Percentiles rank a stretch among this genome's conserved stretches.
These are phyloP conservation scores for Oriolus oriolus DNA, from an alignment of 2,113 vertebrate species.

Conservation along the genomic window DNA sequence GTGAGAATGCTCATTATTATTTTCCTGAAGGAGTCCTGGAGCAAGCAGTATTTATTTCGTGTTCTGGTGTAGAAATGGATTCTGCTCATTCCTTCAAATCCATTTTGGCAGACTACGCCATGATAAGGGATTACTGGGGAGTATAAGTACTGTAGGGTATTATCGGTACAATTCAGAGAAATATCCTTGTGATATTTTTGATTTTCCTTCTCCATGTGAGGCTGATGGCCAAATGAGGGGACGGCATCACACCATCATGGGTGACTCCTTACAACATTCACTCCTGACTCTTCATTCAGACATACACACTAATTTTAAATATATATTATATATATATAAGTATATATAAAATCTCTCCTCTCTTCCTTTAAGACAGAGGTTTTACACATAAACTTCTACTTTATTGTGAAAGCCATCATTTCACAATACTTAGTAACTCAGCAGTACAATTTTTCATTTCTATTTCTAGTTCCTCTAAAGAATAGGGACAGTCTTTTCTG, in stretches of 20 bases:
- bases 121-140: not conserved
- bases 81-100: not conserved
- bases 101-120: not conserved
- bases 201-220: not conserved
- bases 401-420: not conserved
- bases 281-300: not conserved
- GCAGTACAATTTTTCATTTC: conserved; percentile 10
- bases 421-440: not conserved
- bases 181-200: not conserved
- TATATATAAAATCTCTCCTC: not conserved
- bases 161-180: not conserved
- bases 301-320: not conserved
- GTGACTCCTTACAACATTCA: not conserved
- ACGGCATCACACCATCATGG: not conserved
- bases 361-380: not conserved
- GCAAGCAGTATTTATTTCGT: not conserved
- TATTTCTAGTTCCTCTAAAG: conserved; percentile 33
- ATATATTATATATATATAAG: not conserved
- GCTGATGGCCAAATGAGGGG: not conserved
- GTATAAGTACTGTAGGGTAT: not conserved
- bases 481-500: conserved; percentile 45
- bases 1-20: not conserved
- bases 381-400: not conserved
- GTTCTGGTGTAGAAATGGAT: not conserved
- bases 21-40: not conserved